Base-by-base conservation (phyloP, 2,888 invertebrate species). In the Drosophila anomalata region DNA sequence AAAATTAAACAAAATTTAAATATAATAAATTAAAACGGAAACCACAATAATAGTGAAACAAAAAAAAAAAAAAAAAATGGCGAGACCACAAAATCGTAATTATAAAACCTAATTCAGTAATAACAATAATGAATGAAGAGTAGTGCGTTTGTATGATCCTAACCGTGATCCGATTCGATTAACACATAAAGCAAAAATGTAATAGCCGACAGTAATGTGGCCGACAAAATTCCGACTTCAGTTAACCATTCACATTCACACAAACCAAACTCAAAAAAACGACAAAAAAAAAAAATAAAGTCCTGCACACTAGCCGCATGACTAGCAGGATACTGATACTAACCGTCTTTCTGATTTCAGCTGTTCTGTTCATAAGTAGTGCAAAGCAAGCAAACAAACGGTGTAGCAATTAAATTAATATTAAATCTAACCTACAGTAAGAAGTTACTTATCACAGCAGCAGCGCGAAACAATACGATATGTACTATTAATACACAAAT, bases 1-100 rank as follows among this genome's bases (percentile, higher is more conserved):
- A 88, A 61, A 88, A 86, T 83, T 90, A 90, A 90, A 89, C 81
- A 88, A 89, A 89, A 88, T 78, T 88, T 82, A 77, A 86, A 87
- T 79, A 89, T 82, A 82, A 89, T 89, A 89, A 88, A 87, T 88
- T 88, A 79, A 82, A 87, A 80, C 72, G 71, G 78, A 77, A 82
- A 74, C 68, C 71, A 75, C 63, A 68, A 75, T 55, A 62, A 74
- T 61, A 69, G 76, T 59, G 58, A 61, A 71, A 75, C 3, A 42
- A 42, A 42, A 42, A 61, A 71, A 75, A 3, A 42, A 42, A 42
- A 42, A 20, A 42, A 42, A 17, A 42, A 42, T 42, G 60, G 73
- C 81, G 68, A 67, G 75, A 61, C 57, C 72, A 66, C 70, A 66
- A 86, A 84, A 72, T 60, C 71, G 73, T 76, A 82, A 82, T 71